Evolutionary conservation across 30 jellyfish, hydroid and myxozoan genomes (phyloP).

Genomic region (Mastigias papua): DNA sequence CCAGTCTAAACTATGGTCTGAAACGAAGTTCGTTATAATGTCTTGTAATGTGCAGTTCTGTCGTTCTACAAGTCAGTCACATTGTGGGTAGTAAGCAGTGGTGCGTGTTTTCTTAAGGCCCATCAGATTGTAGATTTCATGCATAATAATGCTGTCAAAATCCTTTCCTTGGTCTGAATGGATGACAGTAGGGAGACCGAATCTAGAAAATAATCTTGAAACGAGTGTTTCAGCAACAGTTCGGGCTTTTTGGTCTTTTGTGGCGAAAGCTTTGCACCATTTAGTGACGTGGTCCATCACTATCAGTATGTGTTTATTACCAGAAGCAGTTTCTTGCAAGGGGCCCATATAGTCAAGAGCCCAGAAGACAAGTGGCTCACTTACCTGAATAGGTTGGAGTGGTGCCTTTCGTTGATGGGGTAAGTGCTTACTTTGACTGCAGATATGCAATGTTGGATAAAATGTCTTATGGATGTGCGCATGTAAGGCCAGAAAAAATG

Average conservation of each 20-base stretch:
- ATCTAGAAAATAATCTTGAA: slow-evolving; percentile 40
- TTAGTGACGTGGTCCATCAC: no score
- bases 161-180: slow-evolving; percentile 55
- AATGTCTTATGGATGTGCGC: slow-evolving; percentile 25
- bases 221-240: slow-evolving; percentile 56
- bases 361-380: slow-evolving; percentile 47
- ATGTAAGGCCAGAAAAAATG: slow-evolving; percentile 58
- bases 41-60: background rate
- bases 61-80: background rate
- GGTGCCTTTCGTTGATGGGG: slow-evolving; percentile 42
- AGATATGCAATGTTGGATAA: slow-evolving; percentile 24
- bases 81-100: slow-evolving; percentile 38
- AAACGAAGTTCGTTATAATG: slow-evolving; percentile 17
- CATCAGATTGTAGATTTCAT: slow-evolving; percentile 47
- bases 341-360: background rate
- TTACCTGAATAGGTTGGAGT: slow-evolving; percentile 24
- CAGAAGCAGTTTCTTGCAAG: background rate
- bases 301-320: slow-evolving; percentile 36
- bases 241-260: slow-evolving; percentile 55
- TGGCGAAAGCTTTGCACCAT: no score
- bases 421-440: slow-evolving; percentile 41
- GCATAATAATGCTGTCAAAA: slow-evolving; percentile 49
- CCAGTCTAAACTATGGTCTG: slow-evolving; percentile 55
- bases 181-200: slow-evolving; percentile 67
- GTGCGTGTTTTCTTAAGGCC: slow-evolving; percentile 45